Conservation (phyloP, 2,888 invertebrate genomes). For the Polymixis flavicincta region DNA sequence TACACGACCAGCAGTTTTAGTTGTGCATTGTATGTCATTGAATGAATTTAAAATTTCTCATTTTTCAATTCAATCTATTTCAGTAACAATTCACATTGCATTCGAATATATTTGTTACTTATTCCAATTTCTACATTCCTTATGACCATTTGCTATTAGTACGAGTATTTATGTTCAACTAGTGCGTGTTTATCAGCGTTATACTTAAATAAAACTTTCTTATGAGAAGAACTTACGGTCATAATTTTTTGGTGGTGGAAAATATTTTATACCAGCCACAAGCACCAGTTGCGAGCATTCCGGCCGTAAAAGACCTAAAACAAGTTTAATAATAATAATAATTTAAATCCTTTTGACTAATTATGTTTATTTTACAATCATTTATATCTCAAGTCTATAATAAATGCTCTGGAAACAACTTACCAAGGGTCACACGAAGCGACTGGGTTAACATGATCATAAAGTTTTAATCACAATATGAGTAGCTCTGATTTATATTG, state of each 20-base stretch:
- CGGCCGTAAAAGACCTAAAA: slow-evolving; percentile 79
- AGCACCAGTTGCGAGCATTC: slow-evolving; percentile 75
- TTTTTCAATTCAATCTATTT: too few relatives aligned
- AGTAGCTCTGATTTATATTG: neutral
- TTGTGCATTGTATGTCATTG: too few relatives aligned
- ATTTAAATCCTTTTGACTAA: neutral
- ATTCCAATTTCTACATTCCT: too few relatives aligned
- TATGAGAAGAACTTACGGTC: slow-evolving; percentile 88
- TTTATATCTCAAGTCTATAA: neutral
- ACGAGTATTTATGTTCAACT: neutral
- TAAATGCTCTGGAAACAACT: slow-evolving; percentile 28
- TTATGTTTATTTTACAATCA: neutral
- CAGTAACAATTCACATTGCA: too few relatives aligned
- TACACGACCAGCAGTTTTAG: neutral
- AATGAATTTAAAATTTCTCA: neutral
- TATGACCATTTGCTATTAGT: too few relatives aligned
- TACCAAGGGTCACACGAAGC: slow-evolving; percentile 68
- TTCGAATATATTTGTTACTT: too few relatives aligned
- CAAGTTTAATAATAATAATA: neutral
- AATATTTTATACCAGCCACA: slow-evolving; percentile 92
- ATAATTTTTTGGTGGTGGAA: slow-evolving; percentile 92
- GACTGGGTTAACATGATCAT: slow-evolving; percentile 63
- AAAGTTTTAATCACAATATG: neutral
- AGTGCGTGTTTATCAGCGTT: neutral
- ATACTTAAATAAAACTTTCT: neutral